phyloP scores from a whole-genome alignment of 2,797 vertebrate species.

The Stomatorhinus walkeri region DNA sequence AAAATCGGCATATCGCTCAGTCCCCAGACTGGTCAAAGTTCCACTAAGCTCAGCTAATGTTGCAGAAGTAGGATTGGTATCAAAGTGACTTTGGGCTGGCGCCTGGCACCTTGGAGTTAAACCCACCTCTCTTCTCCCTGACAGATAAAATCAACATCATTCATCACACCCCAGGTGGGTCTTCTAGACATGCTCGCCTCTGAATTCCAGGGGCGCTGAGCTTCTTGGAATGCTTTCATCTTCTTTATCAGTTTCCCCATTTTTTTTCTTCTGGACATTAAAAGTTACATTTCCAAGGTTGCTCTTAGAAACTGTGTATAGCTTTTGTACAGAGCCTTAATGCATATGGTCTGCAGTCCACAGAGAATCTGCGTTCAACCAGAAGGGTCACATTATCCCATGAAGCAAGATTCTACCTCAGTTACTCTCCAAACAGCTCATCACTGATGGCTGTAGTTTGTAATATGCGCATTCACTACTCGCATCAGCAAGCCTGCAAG shows the following conservation, averaged over 20 bases:
- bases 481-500: not conserved
- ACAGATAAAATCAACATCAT: conserved; percentile 63
- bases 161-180: conserved; percentile 62
- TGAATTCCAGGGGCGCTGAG: conserved; percentile 14
- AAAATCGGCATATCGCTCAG: not conserved
- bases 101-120: conserved; percentile 7
- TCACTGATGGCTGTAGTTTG: not conserved
- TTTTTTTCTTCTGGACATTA: not conserved
- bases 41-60: not conserved
- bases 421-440: not conserved
- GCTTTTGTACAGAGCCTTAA: conserved; percentile 1
- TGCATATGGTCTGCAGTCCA: not conserved
- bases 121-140: conserved; percentile 28
- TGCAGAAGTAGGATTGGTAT: conserved; percentile 7
- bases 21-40: not conserved
- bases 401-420: not conserved
- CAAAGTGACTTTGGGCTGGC: conserved; percentile 23
- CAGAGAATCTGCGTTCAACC: not conserved
- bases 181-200: conserved; percentile 28
- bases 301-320: conserved; percentile 19
- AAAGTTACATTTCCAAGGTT: conserved; percentile 25
- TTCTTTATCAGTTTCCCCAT: conserved; percentile 37
- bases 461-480: not conserved
- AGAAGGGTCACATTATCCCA: not conserved
- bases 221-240: conserved; percentile 35